These are phyloP conservation scores for Brachypterus glaber DNA, from an alignment of 2,888 invertebrate species.

Conservation along the genomic window DNA sequence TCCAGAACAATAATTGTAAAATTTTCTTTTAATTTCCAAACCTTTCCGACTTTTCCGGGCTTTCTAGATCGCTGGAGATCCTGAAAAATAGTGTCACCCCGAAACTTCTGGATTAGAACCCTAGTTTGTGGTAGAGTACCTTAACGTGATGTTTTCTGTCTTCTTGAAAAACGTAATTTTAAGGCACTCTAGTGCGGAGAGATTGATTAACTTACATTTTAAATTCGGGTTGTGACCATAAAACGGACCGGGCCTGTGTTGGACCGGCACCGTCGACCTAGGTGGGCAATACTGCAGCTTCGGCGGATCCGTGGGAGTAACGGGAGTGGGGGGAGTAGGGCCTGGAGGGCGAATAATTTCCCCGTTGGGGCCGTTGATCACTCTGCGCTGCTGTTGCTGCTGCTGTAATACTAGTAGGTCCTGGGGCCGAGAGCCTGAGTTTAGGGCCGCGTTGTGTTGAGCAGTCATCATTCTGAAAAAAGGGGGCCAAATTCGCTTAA, in stretches of 20 bases:
- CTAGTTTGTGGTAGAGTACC: too few species aligned
- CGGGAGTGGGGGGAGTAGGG: slow-evolving; percentile 43
- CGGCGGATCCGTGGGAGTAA: slow-evolving; percentile 36
- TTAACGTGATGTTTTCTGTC: too few species aligned
- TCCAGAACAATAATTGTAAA: too few species aligned
- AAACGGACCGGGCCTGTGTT: slow-evolving; percentile 56
- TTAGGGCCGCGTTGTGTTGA: slow-evolving; percentile 60
- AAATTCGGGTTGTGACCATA: slow-evolving; percentile 90
- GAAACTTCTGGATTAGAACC: too few species aligned
- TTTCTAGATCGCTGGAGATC: too few species aligned
- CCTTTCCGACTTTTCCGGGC: too few species aligned
- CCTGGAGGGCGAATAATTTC: slow-evolving; percentile 39
- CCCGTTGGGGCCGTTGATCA: slow-evolving; percentile 38
- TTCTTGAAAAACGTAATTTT: too few species aligned
- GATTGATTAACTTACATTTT: slow-evolving; percentile 43
- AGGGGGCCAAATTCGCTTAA: slow-evolving; percentile 3
- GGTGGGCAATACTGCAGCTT: slow-evolving; percentile 40
- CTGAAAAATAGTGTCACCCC: too few species aligned
- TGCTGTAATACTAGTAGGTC: slow-evolving; percentile 48
- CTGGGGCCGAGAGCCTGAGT: slow-evolving; percentile 40
- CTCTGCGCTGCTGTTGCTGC: slow-evolving; percentile 45
- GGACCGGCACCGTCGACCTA: slow-evolving; percentile 39
- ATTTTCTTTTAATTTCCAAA: too few species aligned
- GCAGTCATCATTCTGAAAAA: slow-evolving; percentile 68
- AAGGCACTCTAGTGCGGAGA: slow-evolving; percentile 6